Percentiles rank a stretch among this genome's conserved stretches.
These are phyloP conservation scores for Acromyrmex charruanus DNA, from an alignment of 1,140 invertebrate genomes.

Conservation along the genomic window DNA sequence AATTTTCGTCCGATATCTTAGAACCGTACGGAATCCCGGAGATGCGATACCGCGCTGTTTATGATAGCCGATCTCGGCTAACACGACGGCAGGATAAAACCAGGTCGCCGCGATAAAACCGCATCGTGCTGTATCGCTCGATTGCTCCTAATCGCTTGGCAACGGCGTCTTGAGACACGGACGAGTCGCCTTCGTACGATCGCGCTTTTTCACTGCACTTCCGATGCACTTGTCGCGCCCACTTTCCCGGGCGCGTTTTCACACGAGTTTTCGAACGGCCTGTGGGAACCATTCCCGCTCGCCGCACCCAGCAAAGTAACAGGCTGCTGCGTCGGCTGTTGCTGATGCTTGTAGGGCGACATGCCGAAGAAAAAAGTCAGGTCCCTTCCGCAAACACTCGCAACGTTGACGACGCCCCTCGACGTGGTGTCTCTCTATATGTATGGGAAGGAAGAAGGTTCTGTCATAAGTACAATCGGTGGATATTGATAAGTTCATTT, in stretches of 20 bases:
- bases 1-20: slow-evolving; percentile 68
- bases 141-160: slow-evolving; percentile 35
- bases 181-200: not conserved
- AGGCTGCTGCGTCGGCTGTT: slow-evolving; percentile 43
- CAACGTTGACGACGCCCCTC: slow-evolving; percentile 24
- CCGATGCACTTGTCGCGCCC: slow-evolving; percentile 79
- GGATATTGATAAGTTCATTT: slow-evolving; percentile 61
- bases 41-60: slow-evolving; percentile 69
- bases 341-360: slow-evolving; percentile 68
- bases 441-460: slow-evolving; percentile 23
- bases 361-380: slow-evolving; percentile 70
- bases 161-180: not conserved
- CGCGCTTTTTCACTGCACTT: not conserved
- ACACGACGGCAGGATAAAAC: slow-evolving; percentile 31
- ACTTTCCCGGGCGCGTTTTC: slow-evolving; percentile 81
- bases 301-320: slow-evolving; percentile 72
- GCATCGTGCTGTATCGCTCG: slow-evolving; percentile 30
- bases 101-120: slow-evolving; percentile 38
- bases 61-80: slow-evolving; percentile 58
- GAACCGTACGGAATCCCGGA: slow-evolving; percentile 32
- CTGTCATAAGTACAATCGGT: slow-evolving; percentile 54
- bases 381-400: slow-evolving; percentile 76
- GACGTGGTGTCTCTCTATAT: not conserved
- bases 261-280: slow-evolving; percentile 77
- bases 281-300: slow-evolving; percentile 80